Conservation (phyloP, 2,113 vertebrate species). For the Macrotus californicus region DNA sequence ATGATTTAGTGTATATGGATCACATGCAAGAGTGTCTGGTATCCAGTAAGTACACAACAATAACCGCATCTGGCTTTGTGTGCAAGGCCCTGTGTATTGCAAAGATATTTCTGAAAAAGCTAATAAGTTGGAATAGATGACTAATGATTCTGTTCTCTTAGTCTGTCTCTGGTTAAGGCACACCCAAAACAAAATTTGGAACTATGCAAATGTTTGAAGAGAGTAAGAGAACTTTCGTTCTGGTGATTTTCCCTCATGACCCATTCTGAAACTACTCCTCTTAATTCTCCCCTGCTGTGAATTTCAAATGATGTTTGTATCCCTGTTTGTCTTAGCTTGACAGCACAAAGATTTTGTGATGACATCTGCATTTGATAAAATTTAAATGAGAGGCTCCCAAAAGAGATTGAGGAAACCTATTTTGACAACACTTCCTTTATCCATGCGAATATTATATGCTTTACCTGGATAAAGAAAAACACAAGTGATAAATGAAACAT, state of each 20-base stretch:
- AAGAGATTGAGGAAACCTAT: slow-evolving; percentile 33
- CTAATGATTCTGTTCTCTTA: not conserved
- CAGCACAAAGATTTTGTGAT: slow-evolving; percentile 29
- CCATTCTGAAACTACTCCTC: not conserved
- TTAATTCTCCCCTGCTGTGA: slow-evolving; percentile 8
- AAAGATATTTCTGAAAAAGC: not conserved
- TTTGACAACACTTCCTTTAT: slow-evolving; percentile 44
- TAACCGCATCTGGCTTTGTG: not conserved
- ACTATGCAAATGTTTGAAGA: not conserved
- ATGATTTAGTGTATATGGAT: not conserved
- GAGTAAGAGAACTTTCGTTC: not conserved
- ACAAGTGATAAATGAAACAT: slow-evolving; percentile 11
- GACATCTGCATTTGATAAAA: slow-evolving; percentile 42
- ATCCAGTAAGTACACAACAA: not conserved
- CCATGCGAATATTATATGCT: slow-evolving; percentile 11
- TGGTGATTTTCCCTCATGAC: not conserved
- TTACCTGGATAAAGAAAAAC: slow-evolving; percentile 17
- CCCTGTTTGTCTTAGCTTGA: not conserved
- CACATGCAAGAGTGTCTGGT: not conserved
- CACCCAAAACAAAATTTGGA: not conserved
- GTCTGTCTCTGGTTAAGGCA: not conserved
- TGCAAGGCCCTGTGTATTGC: not conserved
- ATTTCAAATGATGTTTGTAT: not conserved
- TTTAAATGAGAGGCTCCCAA: slow-evolving; percentile 16
- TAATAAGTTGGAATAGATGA: not conserved